Evolutionary conservation across 1,140 invertebrate species (phyloP).

Genomic region (Rhynchophorus ferrugineus): DNA sequence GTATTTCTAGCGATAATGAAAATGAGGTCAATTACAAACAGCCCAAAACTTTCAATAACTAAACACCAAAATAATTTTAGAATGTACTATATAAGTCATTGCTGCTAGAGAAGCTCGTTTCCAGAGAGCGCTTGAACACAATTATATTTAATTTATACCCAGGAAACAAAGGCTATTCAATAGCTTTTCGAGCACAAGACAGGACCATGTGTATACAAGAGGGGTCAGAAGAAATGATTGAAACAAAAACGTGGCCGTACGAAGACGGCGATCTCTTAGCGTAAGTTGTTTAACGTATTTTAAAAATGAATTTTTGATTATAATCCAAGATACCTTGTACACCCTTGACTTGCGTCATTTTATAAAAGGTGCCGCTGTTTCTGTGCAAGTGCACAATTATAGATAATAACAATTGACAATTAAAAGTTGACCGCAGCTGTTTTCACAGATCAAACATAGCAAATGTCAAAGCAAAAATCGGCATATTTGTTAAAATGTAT

Average conservation of each 20-base stretch:
- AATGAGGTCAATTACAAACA: constrained; percentile 7
- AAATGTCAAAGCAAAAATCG: too few relatives aligned
- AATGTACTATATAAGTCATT: constrained; percentile 67
- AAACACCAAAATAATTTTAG: constrained; percentile 36
- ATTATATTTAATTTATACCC: constrained; percentile 86
- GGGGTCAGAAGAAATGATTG: constrained; percentile 53
- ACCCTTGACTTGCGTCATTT: too few relatives aligned
- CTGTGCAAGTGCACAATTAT: too few relatives aligned
- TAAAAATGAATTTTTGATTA: too few relatives aligned
- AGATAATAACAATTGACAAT: too few relatives aligned
- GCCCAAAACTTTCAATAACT: constrained; percentile 8
- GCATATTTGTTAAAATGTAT: too few relatives aligned
- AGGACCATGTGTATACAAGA: constrained; percentile 41
- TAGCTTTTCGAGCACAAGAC: constrained; percentile 47
- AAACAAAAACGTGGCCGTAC: constrained; percentile 68
- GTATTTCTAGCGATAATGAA: neutral
- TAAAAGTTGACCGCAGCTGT: too few relatives aligned
- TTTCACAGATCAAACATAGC: too few relatives aligned
- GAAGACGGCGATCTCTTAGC: constrained; percentile 64
- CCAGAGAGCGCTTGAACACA: constrained; percentile 77
- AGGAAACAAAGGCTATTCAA: constrained; percentile 83
- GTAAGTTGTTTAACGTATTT: too few relatives aligned
- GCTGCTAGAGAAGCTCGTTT: constrained; percentile 72
- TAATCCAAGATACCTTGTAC: too few relatives aligned
- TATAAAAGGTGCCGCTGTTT: too few relatives aligned